phyloP scores from a whole-genome alignment of 1,140 invertebrate species.

The Acromyrmex charruanus region DNA sequence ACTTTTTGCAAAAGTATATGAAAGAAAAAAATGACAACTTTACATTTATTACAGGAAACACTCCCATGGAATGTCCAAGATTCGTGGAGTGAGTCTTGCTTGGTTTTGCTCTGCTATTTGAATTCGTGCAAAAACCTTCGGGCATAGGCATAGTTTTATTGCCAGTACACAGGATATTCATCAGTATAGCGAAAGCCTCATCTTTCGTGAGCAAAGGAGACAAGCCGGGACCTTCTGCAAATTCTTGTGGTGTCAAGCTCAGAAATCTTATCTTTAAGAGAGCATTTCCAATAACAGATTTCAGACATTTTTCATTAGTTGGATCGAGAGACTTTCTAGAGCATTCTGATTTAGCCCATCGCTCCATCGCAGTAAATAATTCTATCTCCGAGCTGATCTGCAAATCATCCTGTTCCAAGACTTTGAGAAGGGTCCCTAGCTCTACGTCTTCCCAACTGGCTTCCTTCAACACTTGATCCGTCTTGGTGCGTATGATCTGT shows the following conservation, averaged over 20 bases:
- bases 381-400: slow-evolving; percentile 92
- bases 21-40: background rate
- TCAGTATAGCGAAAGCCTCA: slow-evolving; percentile 93
- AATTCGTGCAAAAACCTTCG: slow-evolving; percentile 88
- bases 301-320: slow-evolving; percentile 82
- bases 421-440: slow-evolving; percentile 90
- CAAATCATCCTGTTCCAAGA: slow-evolving; percentile 91
- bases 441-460: slow-evolving; percentile 92
- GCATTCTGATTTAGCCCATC: slow-evolving; percentile 88
- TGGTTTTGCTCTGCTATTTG: slow-evolving; percentile 71
- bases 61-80: background rate
- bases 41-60: background rate
- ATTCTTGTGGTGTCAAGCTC: slow-evolving; percentile 92
- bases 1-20: background rate
- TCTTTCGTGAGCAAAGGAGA: slow-evolving; percentile 91
- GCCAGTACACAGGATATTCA: slow-evolving; percentile 91
- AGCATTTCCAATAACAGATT: slow-evolving; percentile 87
- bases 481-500: slow-evolving; percentile 91
- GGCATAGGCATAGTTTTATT: slow-evolving; percentile 89
- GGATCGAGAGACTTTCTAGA: slow-evolving; percentile 79
- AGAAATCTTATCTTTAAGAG: slow-evolving; percentile 91
- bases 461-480: slow-evolving; percentile 91
- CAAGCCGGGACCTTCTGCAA: slow-evolving; percentile 92
- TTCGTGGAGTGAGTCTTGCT: slow-evolving; percentile 1
- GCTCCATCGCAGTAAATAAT: slow-evolving; percentile 90